Percentiles rank a stretch among this genome's conserved stretches.
These are phyloP conservation scores for Austrolebias charrua DNA, from an alignment of 2,797 vertebrate species.

Conservation along the genomic window DNA sequence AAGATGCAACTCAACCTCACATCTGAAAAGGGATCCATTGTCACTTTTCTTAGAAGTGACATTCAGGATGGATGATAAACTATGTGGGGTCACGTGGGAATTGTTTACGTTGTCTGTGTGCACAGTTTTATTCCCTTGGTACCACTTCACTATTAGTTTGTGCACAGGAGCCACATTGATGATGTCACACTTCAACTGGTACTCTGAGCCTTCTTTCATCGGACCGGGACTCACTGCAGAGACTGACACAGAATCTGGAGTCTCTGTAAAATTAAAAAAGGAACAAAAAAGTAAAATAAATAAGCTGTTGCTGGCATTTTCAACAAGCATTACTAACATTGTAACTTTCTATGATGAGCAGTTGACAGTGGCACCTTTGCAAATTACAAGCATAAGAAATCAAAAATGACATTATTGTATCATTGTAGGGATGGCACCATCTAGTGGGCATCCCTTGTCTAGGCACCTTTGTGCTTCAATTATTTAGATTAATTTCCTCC, in stretches of 20 bases:
- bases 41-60: conserved; percentile 27
- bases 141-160: conserved; percentile 63
- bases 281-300: not conserved
- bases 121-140: conserved; percentile 9
- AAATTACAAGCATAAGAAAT: too few species aligned
- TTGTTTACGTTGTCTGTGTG: fast-evolving
- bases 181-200: conserved; percentile 50
- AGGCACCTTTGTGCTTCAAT: too few species aligned
- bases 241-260: conserved; percentile 35
- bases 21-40: conserved; percentile 39
- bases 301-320: not conserved
- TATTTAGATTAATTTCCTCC: too few species aligned
- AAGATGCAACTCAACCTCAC: conserved; percentile 58
- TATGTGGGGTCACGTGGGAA: fast-evolving
- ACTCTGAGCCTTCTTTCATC: conserved; percentile 30
- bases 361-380: not conserved
- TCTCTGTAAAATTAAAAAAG: conserved; percentile 46
- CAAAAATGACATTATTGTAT: not conserved
- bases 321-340: not conserved
- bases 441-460: too few species aligned
- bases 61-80: fast-evolving
- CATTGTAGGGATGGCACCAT: too few species aligned
- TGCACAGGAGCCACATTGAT: conserved; percentile 52
- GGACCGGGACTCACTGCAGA: not conserved
- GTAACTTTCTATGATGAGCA: not conserved